Evolutionary conservation across 1,140 invertebrate genomes (phyloP), one percentile per base, ranked within the genome.

Genomic region (Brachystomella parvula): DNA sequence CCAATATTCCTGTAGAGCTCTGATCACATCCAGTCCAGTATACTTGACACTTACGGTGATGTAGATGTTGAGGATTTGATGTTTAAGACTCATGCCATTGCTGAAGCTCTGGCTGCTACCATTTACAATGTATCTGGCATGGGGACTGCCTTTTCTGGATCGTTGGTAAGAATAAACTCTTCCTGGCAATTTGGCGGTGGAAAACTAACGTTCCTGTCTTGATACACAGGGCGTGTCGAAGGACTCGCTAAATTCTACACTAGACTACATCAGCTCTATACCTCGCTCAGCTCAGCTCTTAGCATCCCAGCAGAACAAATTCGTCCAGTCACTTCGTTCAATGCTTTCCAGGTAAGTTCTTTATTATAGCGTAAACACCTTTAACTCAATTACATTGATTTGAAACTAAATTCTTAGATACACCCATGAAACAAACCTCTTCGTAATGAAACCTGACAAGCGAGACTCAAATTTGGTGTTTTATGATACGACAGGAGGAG

Each of bases 391-490:
- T 3, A 57, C 24, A 6, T 12, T 53, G 49, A 32, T 66, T 59
- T 59, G 2, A 59, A n/a, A 62, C 66, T 64, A 15, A 65, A 21
- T 70, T 68, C 79, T 79, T 67, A 87, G 87, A 66, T 88, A 89
- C 76, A 81, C 90, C 35, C 85, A 86, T 75, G 88, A 90, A 73
- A 84, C 88, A 1, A 87, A 87, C 76, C 75, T 86, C 15, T 84
- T 83, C 15, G 78, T 83, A 64, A 83, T 89, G 65, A 82, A 81
- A 60, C 83, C 88, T 15, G 90, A 92, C 76, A 89, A 87, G 75
- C 80, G 92, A 57, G 94, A 97, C 77, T 92, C 94, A 0, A 94
- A 97, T 76, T 94, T 94, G 81, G 84, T 90, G 65, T 90, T 97
- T 74, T 96, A 96, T 78, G 87, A 90, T 73, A 84, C 87, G 58